A percentile compares a stretch with the other conserved stretches of the same genome.
Evolutionary conservation across 2,888 invertebrate genomes (phyloP).

Genomic region (Scrobipalpa atriplicella): DNA sequence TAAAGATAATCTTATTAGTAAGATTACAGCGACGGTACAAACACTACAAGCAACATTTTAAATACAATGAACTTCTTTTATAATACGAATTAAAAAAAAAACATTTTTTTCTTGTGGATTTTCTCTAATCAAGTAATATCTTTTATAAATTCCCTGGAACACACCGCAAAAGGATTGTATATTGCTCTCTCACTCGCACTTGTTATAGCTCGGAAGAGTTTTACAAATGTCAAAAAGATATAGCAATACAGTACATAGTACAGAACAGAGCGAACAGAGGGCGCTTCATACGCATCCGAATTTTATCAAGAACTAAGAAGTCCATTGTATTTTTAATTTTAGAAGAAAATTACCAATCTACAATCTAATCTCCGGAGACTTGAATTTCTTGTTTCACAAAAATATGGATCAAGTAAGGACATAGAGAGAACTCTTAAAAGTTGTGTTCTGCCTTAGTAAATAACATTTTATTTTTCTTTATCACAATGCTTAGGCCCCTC

Average conservation of each 20-base stretch:
- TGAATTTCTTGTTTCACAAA: constrained; percentile 58
- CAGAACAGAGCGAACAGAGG: no score
- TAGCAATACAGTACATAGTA: no score
- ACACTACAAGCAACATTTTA: constrained; percentile 47
- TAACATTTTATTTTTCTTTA: constrained; percentile 49
- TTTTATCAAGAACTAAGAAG: constrained; percentile 27
- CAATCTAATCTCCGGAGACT: constrained; percentile 43
- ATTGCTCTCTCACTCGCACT: no score
- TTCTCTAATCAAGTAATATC: no score
- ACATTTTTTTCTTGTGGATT: no score
- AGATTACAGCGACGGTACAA: constrained; percentile 75
- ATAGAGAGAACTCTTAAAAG: constrained; percentile 34
- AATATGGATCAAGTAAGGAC: constrained; percentile 31
- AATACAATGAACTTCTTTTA: constrained; percentile 38
- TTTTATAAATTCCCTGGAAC: no score
- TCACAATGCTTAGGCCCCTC: constrained; percentile 49
- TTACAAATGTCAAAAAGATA: no score
- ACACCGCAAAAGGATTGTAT: neutral
- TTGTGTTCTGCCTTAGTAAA: constrained; percentile 59
- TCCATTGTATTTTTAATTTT: constrained; percentile 38
- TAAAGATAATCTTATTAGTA: constrained; percentile 70
- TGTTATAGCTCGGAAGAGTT: no score
- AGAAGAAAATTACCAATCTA: constrained; percentile 38
- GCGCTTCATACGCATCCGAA: no score
- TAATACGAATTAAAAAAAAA: no score